Evolutionary conservation across 1,140 invertebrate genomes (phyloP).

Genomic region (Dolichoris vasculosae): DNA sequence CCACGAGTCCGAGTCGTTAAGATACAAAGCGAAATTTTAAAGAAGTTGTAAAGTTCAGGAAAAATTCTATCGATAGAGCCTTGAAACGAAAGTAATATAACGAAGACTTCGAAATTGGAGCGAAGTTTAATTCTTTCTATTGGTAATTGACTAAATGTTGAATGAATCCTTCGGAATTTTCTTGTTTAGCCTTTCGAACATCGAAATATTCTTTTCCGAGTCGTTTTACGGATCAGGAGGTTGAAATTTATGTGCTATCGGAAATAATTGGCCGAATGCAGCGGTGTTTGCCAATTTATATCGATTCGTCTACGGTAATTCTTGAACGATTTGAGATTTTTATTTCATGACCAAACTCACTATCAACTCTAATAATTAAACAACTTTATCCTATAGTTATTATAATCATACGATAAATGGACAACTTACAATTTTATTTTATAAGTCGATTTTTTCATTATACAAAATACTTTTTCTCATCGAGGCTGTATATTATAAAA

Average conservation of each 20-base stretch:
- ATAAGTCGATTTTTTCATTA: too few species aligned
- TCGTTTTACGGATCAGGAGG: conserved; percentile 25
- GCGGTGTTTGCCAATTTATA: neutral
- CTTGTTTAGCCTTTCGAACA: neutral
- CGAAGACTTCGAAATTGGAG: conserved; percentile 8
- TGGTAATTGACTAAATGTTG: conserved; percentile 25
- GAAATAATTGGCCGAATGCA: conserved; percentile 6
- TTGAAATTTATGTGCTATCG: conserved; percentile 13
- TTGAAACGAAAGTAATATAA: conserved; percentile 52
- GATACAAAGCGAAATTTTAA: conserved; percentile 27
- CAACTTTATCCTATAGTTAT: too few species aligned
- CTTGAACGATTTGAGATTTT: neutral
- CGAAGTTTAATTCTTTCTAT: conserved; percentile 20
- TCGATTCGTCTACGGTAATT: neutral
- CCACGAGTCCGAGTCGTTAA: conserved; percentile 7
- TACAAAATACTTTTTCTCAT: too few species aligned
- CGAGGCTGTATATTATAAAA: neutral
- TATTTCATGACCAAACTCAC: neutral
- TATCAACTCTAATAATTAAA: neutral
- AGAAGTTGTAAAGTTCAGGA: neutral
- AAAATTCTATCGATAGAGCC: conserved; percentile 40
- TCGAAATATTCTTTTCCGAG: conserved; percentile 26
- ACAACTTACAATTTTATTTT: too few species aligned
- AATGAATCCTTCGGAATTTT: neutral
- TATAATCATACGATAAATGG: too few species aligned